phyloP scores from a whole-genome alignment of 1,140 invertebrate species.

The Drosophila azteca region DNA sequence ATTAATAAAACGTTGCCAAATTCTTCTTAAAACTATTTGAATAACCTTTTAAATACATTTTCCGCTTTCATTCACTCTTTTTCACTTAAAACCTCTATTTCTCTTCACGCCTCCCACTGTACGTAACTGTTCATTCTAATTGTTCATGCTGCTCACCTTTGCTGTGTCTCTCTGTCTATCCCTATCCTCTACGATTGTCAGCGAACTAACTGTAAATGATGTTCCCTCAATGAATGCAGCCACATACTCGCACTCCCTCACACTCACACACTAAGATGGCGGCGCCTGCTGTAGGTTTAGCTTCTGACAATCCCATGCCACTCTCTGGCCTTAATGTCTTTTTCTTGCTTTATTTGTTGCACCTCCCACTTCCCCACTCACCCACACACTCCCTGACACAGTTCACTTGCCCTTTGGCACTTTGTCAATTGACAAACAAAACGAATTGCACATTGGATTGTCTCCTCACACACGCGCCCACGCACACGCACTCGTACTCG shows the following conservation, averaged over 20 bases:
- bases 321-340: constrained; percentile 62
- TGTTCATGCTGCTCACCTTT: constrained; percentile 43
- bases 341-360: constrained; percentile 66
- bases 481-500: no score
- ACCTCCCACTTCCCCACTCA: neutral
- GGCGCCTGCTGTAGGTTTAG: constrained; percentile 35
- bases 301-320: constrained; percentile 34
- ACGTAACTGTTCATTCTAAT: constrained; percentile 44
- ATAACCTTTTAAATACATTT: neutral
- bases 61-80: neutral
- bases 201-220: constrained; percentile 70
- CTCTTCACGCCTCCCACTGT: neutral
- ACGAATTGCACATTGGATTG: constrained; percentile 60
- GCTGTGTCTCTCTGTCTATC: neutral
- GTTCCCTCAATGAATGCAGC: constrained; percentile 54
- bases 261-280: neutral
- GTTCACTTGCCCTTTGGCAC: constrained; percentile 63
- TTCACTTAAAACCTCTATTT: no score
- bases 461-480: constrained; percentile 15
- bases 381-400: neutral
- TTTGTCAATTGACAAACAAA: constrained; percentile 75
- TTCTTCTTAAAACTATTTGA: no score
- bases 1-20: no score
- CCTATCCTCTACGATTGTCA: constrained; percentile 52
- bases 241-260: constrained; percentile 9